Conservation (phyloP, 2,113 vertebrate genomes). For the Lamprotornis superbus region DNA sequence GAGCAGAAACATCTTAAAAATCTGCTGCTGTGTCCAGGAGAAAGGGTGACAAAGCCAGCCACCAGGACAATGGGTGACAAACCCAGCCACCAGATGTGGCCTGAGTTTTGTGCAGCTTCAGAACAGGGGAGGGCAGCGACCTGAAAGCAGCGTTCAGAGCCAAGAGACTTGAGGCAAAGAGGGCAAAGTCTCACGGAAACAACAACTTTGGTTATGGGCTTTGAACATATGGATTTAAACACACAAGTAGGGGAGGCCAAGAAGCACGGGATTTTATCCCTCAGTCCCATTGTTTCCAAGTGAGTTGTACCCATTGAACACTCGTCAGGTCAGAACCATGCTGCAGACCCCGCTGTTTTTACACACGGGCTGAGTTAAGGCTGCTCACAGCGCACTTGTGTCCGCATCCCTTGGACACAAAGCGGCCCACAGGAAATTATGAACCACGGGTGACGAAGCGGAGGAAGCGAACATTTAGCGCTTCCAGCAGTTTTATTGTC, state of each 20-base stretch:
- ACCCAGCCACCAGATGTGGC: neutral
- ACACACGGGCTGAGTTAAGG: fast-evolving
- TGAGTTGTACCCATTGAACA: fast-evolving
- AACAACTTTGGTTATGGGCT: neutral
- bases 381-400: fast-evolving
- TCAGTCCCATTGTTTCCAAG: too few species aligned
- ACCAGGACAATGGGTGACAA: neutral
- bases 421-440: neutral
- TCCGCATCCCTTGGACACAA: neutral
- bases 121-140: fast-evolving
- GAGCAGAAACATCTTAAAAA: neutral
- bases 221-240: neutral
- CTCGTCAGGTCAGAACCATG: fast-evolving
- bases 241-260: fast-evolving
- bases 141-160: neutral
- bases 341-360: neutral
- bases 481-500: neutral
- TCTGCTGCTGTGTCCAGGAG: neutral
- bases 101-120: neutral
- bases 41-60: neutral
- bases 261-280: neutral
- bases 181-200: neutral
- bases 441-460: neutral
- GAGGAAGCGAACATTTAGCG: neutral
- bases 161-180: neutral